phyloP scores from a whole-genome alignment of 2,113 vertebrate species.

The Ivindomyrus marchei region DNA sequence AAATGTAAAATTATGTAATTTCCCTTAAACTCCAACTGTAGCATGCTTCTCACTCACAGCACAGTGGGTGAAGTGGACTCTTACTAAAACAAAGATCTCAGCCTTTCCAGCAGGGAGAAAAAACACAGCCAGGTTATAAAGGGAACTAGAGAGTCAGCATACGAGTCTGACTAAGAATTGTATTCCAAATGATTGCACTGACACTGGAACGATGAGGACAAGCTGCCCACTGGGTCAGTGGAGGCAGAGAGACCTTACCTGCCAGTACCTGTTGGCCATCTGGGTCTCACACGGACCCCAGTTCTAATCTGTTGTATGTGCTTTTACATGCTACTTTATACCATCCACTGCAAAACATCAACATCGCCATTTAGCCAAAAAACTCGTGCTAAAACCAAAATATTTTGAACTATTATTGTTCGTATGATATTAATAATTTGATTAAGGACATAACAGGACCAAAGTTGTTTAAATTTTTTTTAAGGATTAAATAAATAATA shows the following conservation, averaged over 20 bases:
- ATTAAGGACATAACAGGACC: neutral
- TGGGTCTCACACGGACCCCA: neutral
- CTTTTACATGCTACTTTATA: neutral
- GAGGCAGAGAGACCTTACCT: neutral
- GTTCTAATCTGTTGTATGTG: neutral
- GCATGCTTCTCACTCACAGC: neutral
- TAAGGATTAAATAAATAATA: neutral
- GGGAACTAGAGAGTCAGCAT: neutral
- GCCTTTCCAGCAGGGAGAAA: neutral
- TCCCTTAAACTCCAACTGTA: neutral
- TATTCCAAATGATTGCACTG: neutral
- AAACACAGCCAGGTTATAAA: neutral
- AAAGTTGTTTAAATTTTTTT: neutral
- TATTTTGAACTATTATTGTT: neutral
- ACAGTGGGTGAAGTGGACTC: neutral
- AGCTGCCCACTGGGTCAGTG: neutral
- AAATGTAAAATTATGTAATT: neutral
- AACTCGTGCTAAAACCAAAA: neutral
- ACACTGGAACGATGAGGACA: neutral
- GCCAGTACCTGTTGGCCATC: neutral
- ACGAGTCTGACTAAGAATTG: neutral
- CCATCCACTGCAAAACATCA: neutral
- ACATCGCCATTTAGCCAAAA: neutral
- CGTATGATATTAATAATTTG: neutral
- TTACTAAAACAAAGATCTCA: neutral